phyloP scores from a whole-genome alignment of 2,113 vertebrate genomes.

The Gymnobelideus leadbeateri region DNA sequence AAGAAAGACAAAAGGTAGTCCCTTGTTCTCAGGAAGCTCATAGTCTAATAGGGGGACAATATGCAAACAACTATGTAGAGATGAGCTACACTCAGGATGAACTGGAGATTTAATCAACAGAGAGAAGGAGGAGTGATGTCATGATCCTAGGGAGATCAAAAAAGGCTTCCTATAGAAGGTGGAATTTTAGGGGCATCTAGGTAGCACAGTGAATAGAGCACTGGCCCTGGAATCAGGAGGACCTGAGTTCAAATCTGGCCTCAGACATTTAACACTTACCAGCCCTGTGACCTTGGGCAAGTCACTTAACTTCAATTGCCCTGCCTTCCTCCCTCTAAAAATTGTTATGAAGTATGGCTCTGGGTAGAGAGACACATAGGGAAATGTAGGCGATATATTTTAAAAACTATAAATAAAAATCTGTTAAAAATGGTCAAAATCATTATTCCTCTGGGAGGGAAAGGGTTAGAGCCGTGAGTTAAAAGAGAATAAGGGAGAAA shows the following conservation, averaged over 20 bases:
- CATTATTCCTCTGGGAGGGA: not conserved
- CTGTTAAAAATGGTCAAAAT: not conserved
- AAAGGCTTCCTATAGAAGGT: no score
- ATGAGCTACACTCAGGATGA: no score
- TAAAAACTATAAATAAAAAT: not conserved
- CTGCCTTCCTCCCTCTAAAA: no score
- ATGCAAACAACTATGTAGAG: no score
- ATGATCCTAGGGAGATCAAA: no score
- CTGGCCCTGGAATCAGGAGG: not conserved
- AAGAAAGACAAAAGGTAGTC: no score
- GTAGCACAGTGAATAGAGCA: not conserved
- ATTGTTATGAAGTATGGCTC: not conserved
- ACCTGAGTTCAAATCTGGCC: not conserved
- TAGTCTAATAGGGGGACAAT: no score
- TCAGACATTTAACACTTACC: not conserved
- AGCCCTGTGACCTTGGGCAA: not conserved
- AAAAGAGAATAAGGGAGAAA: not conserved
- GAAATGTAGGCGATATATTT: not conserved
- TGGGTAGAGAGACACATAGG: not conserved
- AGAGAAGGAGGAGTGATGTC: no score
- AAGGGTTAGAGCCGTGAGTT: not conserved
- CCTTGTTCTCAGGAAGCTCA: no score
- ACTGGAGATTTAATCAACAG: no score
- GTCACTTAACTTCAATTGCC: not conserved
- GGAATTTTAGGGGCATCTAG: not conserved